These are phyloP conservation scores for Macrosiphum euphorbiae DNA, from an alignment of 2,888 invertebrate genomes.

Conservation along the genomic window DNA sequence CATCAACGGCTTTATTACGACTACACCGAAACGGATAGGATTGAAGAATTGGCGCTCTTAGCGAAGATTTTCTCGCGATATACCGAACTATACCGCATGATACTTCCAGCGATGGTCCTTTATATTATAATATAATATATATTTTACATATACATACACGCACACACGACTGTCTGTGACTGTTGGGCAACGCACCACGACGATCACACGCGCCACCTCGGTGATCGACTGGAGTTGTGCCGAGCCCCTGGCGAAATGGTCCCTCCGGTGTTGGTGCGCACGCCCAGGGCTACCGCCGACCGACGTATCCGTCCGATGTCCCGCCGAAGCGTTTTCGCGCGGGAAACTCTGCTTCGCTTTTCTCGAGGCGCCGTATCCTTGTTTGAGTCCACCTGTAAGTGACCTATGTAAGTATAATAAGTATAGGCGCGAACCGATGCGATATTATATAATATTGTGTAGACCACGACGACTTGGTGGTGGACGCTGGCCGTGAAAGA, in stretches of 20 bases:
- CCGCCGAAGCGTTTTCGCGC: slow-evolving; percentile 35
- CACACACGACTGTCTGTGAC: not conserved
- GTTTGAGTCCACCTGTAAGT: not conserved
- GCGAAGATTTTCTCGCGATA: not conserved
- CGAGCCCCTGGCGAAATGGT: slow-evolving; percentile 49
- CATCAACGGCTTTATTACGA: no score
- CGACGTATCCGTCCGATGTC: not conserved
- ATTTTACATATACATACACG: not conserved
- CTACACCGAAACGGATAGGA: not conserved
- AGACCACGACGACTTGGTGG: not conserved
- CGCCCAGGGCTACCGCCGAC: not conserved
- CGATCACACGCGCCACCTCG: slow-evolving; percentile 29
- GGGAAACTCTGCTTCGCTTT: slow-evolving; percentile 27
- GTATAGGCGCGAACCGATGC: no score
- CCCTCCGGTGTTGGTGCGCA: slow-evolving; percentile 15
- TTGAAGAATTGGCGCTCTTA: not conserved
- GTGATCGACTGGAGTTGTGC: slow-evolving; percentile 47
- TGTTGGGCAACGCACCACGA: slow-evolving; percentile 18
- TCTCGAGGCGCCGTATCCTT: not conserved
- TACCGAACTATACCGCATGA: not conserved
- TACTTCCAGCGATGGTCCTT: not conserved
- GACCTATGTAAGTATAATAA: no score
- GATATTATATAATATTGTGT: no score
- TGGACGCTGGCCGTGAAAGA: not conserved
- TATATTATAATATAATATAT: no score